These are phyloP conservation scores for Nyctibius bracteatus DNA, from an alignment of 2,113 vertebrate species.

Conservation along the genomic window DNA sequence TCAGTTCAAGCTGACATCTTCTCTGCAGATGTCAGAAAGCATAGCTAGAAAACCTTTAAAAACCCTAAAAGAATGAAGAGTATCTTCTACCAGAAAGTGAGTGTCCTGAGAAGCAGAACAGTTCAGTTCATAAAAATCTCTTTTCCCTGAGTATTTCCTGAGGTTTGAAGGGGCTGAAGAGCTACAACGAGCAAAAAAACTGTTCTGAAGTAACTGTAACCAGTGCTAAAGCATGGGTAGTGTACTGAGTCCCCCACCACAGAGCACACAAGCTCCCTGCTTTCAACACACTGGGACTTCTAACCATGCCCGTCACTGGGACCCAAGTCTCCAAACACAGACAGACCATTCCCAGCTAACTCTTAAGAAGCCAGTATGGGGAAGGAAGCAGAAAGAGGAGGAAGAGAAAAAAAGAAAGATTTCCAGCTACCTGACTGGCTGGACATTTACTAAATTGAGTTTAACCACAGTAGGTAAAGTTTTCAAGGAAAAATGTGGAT, in stretches of 20 bases:
- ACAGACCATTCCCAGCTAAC: not conserved
- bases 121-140: not conserved
- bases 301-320: not conserved
- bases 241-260: fast-evolving
- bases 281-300: not conserved
- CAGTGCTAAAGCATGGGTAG: not conserved
- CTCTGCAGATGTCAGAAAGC: not conserved
- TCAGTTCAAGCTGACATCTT: not conserved
- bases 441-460: not conserved
- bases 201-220: not conserved
- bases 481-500: not conserved
- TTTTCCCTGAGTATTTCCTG: not conserved
- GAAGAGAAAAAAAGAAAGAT: not conserved
- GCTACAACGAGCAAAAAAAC: not conserved
- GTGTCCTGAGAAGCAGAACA: not conserved
- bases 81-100: not conserved
- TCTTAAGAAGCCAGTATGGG: not conserved
- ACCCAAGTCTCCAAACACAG: not conserved
- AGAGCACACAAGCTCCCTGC: not conserved
- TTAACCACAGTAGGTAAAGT: not conserved
- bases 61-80: not conserved
- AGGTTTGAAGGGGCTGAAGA: not conserved
- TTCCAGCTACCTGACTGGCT: not conserved
- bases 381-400: not conserved
- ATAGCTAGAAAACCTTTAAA: not conserved